A percentile compares a stretch with the other conserved stretches of the same genome.
phyloP scores from a whole-genome alignment of 2,888 invertebrate species.

The Drosophila peninsularis region DNA sequence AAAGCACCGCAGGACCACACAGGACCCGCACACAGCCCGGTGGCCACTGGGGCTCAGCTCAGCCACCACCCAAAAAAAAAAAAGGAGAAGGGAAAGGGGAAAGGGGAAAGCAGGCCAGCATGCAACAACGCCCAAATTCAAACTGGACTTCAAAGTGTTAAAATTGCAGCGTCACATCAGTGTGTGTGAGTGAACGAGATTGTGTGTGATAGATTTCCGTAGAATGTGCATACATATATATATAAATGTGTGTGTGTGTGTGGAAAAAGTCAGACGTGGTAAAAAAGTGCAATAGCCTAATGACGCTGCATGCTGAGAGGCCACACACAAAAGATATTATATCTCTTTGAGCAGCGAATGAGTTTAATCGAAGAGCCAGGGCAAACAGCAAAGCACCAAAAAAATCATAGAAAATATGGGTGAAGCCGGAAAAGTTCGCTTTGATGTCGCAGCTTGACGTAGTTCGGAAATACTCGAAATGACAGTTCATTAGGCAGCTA shows the following conservation, averaged over 20 bases:
- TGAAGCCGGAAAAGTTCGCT: not conserved
- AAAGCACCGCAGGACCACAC: conserved; percentile 62
- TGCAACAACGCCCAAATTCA: conserved; percentile 67
- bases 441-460: conserved; percentile 3
- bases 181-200: conserved; percentile 24
- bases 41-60: conserved; percentile 17
- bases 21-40: conserved; percentile 21
- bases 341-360: conserved; percentile 34
- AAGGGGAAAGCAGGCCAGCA: conserved; percentile 29
- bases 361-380: conserved; percentile 21
- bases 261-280: conserved; percentile 37
- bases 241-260: not conserved
- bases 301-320: conserved; percentile 33
- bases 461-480: not conserved
- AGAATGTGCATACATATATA: conserved; percentile 40
- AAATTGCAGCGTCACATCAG: conserved; percentile 68
- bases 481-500: conserved; percentile 5
- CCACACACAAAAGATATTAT: conserved; percentile 34
- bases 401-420: not conserved
- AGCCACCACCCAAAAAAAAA: not conserved
- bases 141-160: conserved; percentile 76
- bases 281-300: conserved; percentile 57
- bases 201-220: conserved; percentile 47
- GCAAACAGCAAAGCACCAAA: not conserved
- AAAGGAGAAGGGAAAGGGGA: not conserved